phyloP scores from a whole-genome alignment of 2,797 vertebrate genomes.

The Glyptemys insculpta region DNA sequence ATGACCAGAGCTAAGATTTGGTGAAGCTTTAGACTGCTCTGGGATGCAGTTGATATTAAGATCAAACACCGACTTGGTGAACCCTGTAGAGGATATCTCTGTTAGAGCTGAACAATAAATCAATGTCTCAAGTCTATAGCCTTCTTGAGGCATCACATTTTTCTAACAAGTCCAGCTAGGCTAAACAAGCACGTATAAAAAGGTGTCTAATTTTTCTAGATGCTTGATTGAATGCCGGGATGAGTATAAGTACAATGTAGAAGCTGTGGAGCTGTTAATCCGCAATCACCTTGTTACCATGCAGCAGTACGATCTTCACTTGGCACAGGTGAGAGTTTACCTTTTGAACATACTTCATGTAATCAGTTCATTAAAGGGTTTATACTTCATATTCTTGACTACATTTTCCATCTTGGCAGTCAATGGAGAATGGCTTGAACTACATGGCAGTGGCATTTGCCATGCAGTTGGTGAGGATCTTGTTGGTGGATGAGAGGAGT shows the following conservation, averaged over 20 bases:
- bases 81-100: background rate
- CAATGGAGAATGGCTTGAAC: slow-evolving; percentile 99
- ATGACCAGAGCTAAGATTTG: background rate
- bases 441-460: slow-evolving; percentile 99
- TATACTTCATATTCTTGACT: background rate
- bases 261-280: slow-evolving; percentile 98
- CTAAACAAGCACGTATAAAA: background rate
- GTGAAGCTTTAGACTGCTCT: background rate
- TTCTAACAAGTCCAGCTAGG: background rate
- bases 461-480: slow-evolving; percentile 98
- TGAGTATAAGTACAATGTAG: slow-evolving; percentile 99
- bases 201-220: slow-evolving; percentile 79
- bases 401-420: slow-evolving; percentile 81
- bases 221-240: slow-evolving; percentile 99
- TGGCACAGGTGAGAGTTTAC: slow-evolving; percentile 91
- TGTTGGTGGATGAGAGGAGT: slow-evolving; percentile 97
- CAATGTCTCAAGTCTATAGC: too few relatives aligned
- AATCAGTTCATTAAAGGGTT: background rate
- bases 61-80: background rate
- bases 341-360: background rate
- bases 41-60: background rate
- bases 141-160: background rate
- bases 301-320: slow-evolving; percentile 98
- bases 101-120: background rate
- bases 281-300: slow-evolving; percentile 98